phyloP scores from a whole-genome alignment of 2,797 vertebrate species.

The Babyrousa celebensis region DNA sequence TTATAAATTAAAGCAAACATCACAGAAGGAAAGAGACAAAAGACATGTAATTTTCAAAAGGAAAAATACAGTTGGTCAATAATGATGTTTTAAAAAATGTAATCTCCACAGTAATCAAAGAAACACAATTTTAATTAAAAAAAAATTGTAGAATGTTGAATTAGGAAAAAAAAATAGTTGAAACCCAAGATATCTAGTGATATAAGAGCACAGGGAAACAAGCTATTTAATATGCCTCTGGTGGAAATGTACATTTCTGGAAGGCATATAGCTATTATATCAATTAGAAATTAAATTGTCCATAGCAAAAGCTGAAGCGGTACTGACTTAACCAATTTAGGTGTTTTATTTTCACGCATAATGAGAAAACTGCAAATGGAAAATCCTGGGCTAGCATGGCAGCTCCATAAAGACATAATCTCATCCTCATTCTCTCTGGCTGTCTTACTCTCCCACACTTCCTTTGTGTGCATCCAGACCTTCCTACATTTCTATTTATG shows the following conservation, averaged over 20 bases:
- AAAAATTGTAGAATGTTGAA: background rate
- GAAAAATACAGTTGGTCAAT: background rate
- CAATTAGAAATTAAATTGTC: conserved; percentile 50
- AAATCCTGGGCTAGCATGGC: background rate
- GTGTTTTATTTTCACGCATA: conserved; percentile 27
- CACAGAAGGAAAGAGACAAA: background rate
- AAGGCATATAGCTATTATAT: background rate
- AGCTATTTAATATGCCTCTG: background rate
- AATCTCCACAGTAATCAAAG: background rate
- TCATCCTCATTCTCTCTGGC: background rate
- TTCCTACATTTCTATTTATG: background rate
- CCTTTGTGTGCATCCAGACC: background rate
- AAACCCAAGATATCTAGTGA: background rate
- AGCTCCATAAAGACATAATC: background rate
- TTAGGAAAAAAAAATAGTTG: background rate
- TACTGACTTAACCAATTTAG: background rate
- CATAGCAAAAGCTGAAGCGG: background rate
- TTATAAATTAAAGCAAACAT: conserved; percentile 59
- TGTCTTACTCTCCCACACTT: background rate
- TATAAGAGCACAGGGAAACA: background rate
- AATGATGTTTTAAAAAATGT: background rate
- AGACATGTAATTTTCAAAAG: background rate
- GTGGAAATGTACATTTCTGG: background rate
- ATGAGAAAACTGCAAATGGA: background rate
- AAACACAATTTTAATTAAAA: background rate